Percentiles rank a stretch among this genome's conserved stretches.
phyloP scores from a whole-genome alignment of 1,140 invertebrate species.

The Plodia interpunctella region DNA sequence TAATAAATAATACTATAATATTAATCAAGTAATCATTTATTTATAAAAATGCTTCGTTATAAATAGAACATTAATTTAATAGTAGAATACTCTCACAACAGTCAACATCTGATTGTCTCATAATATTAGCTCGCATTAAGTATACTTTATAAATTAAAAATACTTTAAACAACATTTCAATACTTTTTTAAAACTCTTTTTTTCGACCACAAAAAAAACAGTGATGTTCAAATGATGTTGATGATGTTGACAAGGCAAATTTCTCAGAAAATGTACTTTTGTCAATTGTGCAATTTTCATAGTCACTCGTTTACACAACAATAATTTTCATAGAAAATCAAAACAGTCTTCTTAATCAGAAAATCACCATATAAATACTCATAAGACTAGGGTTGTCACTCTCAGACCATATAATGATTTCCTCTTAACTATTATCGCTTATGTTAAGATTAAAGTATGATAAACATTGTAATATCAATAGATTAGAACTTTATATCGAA shows the following conservation, averaged over 20 bases:
- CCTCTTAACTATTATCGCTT: slow-evolving; percentile 23
- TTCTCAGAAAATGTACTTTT: not conserved
- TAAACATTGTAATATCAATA: slow-evolving; percentile 29
- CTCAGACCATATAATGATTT: slow-evolving; percentile 30
- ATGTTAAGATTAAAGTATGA: slow-evolving; percentile 18
- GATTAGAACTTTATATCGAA: slow-evolving; percentile 23
- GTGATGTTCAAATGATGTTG: slow-evolving; percentile 1
- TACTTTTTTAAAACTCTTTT: slow-evolving; percentile 16
- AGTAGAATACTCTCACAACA: slow-evolving; percentile 58
- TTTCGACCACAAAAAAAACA: slow-evolving; percentile 32
- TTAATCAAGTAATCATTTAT: slow-evolving; percentile 46
- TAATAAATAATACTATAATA: slow-evolving; percentile 15
- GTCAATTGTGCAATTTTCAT: slow-evolving; percentile 15
- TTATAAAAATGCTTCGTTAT: slow-evolving; percentile 67
- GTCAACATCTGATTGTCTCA: slow-evolving; percentile 33
- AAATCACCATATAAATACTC: slow-evolving; percentile 33
- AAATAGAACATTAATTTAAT: slow-evolving; percentile 62
- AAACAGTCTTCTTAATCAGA: slow-evolving; percentile 35
- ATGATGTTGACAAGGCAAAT: not conserved
- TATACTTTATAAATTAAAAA: slow-evolving; percentile 18
- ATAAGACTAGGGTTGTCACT: slow-evolving; percentile 37
- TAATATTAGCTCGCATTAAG: slow-evolving; percentile 34
- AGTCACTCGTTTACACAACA: slow-evolving; percentile 11
- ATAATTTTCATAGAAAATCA: slow-evolving; percentile 29
- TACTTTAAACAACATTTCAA: slow-evolving; percentile 13